Evolutionary conservation across 35 echinoderm and acorn worm genomes (phyloP).

Genomic region (Apostichopus californicus): DNA sequence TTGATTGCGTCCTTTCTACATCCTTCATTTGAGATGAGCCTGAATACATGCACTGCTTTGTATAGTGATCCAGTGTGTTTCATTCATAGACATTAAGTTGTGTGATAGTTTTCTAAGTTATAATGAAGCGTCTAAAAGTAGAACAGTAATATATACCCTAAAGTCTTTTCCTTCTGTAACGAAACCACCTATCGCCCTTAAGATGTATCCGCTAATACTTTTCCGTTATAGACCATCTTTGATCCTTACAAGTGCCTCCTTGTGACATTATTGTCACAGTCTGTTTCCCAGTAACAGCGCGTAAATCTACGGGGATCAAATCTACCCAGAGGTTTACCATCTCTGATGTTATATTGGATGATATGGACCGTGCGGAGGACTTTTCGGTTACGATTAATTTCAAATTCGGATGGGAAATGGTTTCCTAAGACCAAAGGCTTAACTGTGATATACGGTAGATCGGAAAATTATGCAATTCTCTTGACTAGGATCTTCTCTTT

Average conservation of each 20-base stretch:
- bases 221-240: neutral
- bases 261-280: neutral
- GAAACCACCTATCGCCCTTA: neutral
- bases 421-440: neutral
- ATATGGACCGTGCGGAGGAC: neutral
- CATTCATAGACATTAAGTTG: no score
- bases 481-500: no score
- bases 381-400: neutral
- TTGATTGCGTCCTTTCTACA: no score
- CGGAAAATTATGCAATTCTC: neutral
- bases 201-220: neutral
- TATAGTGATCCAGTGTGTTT: no score
- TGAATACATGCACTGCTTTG: no score
- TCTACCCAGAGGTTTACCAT: neutral
- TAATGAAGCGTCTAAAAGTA: neutral
- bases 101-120: no score
- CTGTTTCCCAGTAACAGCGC: neutral
- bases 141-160: neutral
- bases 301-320: neutral
- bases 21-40: no score
- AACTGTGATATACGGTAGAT: neutral
- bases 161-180: neutral
- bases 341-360: neutral
- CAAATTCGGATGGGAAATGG: neutral
- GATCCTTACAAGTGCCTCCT: neutral